phyloP scores from a whole-genome alignment of 2,797 vertebrate genomes.

The Hozukius guyotensis region DNA sequence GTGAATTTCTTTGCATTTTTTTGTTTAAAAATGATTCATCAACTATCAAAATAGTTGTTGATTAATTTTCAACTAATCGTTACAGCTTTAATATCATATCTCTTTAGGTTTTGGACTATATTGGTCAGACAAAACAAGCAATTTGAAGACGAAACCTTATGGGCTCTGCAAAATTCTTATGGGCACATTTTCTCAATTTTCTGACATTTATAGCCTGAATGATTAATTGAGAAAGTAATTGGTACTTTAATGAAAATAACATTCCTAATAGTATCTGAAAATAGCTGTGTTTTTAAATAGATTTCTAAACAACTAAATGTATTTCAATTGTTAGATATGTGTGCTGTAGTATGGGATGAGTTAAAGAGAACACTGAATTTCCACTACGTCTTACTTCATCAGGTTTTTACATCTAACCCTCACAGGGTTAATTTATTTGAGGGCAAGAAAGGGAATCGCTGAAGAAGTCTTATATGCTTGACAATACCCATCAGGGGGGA shows the following conservation, averaged over 20 bases:
- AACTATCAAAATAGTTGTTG: neutral
- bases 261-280: neutral
- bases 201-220: neutral
- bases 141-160: neutral
- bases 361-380: neutral
- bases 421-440: constrained; percentile 40
- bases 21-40: neutral
- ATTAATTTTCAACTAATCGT: rapidly evolving
- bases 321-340: neutral
- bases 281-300: neutral
- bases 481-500: constrained; percentile 54
- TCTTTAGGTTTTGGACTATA: neutral
- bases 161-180: too few relatives aligned
- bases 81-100: neutral
- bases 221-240: neutral
- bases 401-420: constrained; percentile 11
- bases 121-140: neutral
- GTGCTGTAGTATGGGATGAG: neutral
- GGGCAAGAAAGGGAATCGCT: constrained; percentile 34
- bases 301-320: neutral
- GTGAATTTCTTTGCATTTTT: neutral
- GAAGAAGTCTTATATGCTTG: constrained; percentile 54
- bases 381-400: neutral
- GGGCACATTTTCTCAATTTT: too few relatives aligned
- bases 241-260: neutral